Evolutionary conservation across 2,113 vertebrate species (phyloP).

Genomic region (Perognathus longimembris): DNA sequence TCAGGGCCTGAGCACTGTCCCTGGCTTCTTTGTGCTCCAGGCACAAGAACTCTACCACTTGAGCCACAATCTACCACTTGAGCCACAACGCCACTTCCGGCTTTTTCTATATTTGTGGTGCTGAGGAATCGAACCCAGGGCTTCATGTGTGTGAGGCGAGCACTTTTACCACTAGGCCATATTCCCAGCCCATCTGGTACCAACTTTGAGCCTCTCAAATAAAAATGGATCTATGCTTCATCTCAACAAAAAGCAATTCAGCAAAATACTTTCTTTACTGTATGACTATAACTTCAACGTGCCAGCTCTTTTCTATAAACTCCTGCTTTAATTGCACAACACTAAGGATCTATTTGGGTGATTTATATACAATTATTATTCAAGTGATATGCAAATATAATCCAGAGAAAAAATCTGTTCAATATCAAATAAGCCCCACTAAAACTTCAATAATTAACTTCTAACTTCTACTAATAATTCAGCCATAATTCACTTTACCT

Average conservation of each 20-base stretch:
- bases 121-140: too few species aligned
- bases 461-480: conserved; percentile 63
- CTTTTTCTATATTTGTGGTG: too few species aligned
- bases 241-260: conserved; percentile 18
- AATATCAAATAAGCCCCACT: conserved; percentile 35
- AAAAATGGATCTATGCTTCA: too few species aligned
- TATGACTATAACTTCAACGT: conserved; percentile 4
- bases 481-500: conserved; percentile 12
- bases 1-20: too few species aligned
- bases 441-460: conserved; percentile 60
- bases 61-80: too few species aligned
- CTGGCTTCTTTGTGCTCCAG: too few species aligned
- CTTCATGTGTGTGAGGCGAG: too few species aligned
- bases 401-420: neutral
- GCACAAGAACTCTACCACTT: too few species aligned
- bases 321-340: neutral
- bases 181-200: too few species aligned
- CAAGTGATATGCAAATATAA: conserved; percentile 45
- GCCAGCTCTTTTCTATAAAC: neutral
- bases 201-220: too few species aligned
- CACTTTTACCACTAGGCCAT: too few species aligned
- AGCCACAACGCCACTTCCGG: too few species aligned
- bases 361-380: conserved; percentile 24
- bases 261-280: conserved; percentile 17
- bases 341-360: neutral